Percentiles rank a stretch among this genome's conserved stretches.
Evolutionary conservation across 2,888 invertebrate species (phyloP).

Genomic region (Yponomeuta cagnagella): DNA sequence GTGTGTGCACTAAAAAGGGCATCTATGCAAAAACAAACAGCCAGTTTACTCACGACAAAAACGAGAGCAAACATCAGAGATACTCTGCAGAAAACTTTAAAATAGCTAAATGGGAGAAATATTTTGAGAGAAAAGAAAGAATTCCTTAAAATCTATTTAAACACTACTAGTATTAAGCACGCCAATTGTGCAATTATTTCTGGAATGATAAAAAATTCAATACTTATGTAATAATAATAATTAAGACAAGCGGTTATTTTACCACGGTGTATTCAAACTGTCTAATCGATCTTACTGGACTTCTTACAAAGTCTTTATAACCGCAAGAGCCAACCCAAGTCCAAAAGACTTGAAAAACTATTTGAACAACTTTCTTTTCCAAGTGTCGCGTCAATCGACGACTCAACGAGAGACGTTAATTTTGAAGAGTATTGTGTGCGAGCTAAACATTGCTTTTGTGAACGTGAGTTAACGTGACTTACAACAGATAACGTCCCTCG

Average conservation of each 20-base stretch:
- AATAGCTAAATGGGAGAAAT: neutral
- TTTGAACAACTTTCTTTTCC: slow-evolving; percentile 1
- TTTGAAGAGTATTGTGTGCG: neutral
- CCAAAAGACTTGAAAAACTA: neutral
- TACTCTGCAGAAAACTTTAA: neutral
- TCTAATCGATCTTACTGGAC: too few relatives aligned
- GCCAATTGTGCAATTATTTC: too few relatives aligned
- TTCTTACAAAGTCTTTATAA: too few relatives aligned
- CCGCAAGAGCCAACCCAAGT: neutral
- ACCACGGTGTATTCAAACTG: neutral
- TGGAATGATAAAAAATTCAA: neutral
- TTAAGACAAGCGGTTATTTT: neutral
- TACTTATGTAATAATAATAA: neutral
- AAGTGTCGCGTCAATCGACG: neutral
- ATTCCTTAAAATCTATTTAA: neutral
- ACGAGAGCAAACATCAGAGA: neutral
- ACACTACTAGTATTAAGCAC: too few relatives aligned
- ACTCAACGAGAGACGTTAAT: neutral
- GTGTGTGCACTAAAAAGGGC: neutral
- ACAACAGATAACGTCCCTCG: slow-evolving; percentile 48
- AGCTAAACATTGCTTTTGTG: slow-evolving; percentile 21
- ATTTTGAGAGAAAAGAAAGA: neutral
- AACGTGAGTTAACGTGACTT: slow-evolving; percentile 53
- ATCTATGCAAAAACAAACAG: neutral
- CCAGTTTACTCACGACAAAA: neutral